Conservation (phyloP, 23 tunicate species). For the Halocynthia aurantium region DNA sequence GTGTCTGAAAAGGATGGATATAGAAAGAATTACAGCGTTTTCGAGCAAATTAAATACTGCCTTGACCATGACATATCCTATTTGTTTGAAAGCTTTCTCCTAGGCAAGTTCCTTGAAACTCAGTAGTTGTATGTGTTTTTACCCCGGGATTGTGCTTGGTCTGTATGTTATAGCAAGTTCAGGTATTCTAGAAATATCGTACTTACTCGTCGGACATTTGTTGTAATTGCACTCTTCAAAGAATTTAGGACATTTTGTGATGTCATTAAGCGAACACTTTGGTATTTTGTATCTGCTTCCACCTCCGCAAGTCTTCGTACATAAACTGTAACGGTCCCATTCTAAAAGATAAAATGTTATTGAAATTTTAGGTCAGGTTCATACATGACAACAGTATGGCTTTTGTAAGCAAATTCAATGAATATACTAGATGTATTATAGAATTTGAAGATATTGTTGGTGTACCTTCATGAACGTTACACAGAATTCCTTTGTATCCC, state of each 20-base stretch:
- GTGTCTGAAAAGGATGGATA: no score
- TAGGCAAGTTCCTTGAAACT: no score
- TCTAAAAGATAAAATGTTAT: background rate
- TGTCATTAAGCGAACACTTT: conserved; percentile 17
- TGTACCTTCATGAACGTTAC: background rate
- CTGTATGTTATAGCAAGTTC: background rate
- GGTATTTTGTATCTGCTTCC: conserved; percentile 37
- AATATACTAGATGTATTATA: background rate
- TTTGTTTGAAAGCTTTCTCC: no score
- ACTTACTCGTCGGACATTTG: conserved; percentile 17
- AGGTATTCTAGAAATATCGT: background rate
- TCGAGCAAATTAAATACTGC: no score
- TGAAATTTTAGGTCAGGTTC: background rate
- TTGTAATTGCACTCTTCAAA: conserved; percentile 24
- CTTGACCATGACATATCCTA: no score
- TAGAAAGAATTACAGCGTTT: no score
- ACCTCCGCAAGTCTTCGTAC: conserved; percentile 36
- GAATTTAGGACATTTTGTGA: conserved; percentile 22
- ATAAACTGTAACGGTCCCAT: conserved; percentile 18
- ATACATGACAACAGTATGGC: background rate
- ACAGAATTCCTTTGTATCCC: background rate
- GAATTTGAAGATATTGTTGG: no score
- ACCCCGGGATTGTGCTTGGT: background rate
- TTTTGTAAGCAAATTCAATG: background rate
- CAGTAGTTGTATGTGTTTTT: no score